A percentile compares a stretch with the other conserved stretches of the same genome.
Evolutionary conservation across 2,888 invertebrate genomes (phyloP).

Genomic region (Anticlea derivata): DNA sequence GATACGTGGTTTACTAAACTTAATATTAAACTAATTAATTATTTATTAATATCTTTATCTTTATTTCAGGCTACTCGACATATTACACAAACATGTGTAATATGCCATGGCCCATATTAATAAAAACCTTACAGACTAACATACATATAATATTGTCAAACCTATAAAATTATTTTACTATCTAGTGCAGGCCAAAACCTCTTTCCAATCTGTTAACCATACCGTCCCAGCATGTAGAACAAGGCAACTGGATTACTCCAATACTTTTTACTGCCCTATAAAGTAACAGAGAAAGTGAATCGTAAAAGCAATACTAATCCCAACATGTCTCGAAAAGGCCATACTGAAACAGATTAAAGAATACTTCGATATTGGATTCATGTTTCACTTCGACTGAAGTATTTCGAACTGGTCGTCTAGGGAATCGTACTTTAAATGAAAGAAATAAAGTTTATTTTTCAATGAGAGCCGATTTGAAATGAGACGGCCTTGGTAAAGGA

Average conservation of each 20-base stretch:
- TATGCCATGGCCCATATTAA: too few relatives aligned
- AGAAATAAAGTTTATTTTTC: background rate
- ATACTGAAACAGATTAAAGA: slow-evolving; percentile 46
- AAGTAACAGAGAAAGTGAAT: slow-evolving; percentile 66
- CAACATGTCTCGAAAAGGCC: slow-evolving; percentile 68
- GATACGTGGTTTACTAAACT: too few relatives aligned
- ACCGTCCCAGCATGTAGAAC: slow-evolving; percentile 36
- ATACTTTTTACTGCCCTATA: slow-evolving; percentile 61
- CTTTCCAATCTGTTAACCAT: slow-evolving; percentile 28
- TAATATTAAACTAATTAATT: too few relatives aligned
- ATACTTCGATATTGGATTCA: background rate
- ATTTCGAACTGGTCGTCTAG: background rate
- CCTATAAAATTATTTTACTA: slow-evolving; percentile 9
- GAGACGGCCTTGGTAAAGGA: background rate
- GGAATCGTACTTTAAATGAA: background rate
- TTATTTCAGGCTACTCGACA: too few relatives aligned
- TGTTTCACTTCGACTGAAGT: background rate
- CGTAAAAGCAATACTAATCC: slow-evolving; percentile 79
- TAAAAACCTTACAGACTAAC: too few relatives aligned
- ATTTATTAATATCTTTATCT: too few relatives aligned
- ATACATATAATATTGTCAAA: too few relatives aligned
- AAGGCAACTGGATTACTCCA: slow-evolving; percentile 46
- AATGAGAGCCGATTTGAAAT: background rate
- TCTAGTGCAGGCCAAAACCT: slow-evolving; percentile 19
- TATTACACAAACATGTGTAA: too few relatives aligned